Percentiles rank a stretch among this genome's conserved stretches.
These are phyloP conservation scores for Chelonia mydas DNA, from an alignment of 2,797 vertebrate species.

Conservation along the genomic window DNA sequence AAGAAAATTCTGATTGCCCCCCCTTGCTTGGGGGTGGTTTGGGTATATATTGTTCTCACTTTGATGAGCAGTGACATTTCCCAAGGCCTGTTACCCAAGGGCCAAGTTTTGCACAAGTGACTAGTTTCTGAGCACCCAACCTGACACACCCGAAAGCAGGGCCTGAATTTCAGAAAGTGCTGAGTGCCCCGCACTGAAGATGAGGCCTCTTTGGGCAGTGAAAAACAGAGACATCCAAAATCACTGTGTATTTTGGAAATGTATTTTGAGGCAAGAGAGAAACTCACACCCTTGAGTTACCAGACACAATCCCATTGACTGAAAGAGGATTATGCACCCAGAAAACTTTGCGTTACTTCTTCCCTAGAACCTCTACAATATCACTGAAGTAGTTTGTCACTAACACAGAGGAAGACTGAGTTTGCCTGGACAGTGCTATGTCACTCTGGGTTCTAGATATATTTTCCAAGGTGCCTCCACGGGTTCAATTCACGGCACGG, in stretches of 20 bases:
- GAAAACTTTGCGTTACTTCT: not conserved
- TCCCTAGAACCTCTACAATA: not conserved
- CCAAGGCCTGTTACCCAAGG: not conserved
- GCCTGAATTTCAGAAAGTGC: not conserved
- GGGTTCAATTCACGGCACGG: not conserved
- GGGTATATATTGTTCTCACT: not conserved
- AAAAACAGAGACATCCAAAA: not conserved
- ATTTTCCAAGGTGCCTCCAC: not conserved
- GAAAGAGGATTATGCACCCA: not conserved
- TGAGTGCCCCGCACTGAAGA: not conserved
- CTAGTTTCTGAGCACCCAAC: rapidly evolving
- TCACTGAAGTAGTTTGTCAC: not conserved
- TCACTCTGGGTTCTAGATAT: not conserved
- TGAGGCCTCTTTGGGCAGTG: not conserved
- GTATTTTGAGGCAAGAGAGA: not conserved
- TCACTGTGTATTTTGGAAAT: not conserved
- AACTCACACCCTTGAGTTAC: rapidly evolving
- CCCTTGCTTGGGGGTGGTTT: not conserved
- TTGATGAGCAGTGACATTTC: not conserved
- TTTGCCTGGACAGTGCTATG: not conserved
- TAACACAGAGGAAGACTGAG: not conserved
- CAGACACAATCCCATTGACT: not conserved
- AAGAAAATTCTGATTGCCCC: not conserved
- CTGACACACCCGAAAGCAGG: rapidly evolving
- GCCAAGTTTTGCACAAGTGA: rapidly evolving